Evolutionary conservation across 2,797 vertebrate species (phyloP).

Genomic region (Syndactyla subalaris): DNA sequence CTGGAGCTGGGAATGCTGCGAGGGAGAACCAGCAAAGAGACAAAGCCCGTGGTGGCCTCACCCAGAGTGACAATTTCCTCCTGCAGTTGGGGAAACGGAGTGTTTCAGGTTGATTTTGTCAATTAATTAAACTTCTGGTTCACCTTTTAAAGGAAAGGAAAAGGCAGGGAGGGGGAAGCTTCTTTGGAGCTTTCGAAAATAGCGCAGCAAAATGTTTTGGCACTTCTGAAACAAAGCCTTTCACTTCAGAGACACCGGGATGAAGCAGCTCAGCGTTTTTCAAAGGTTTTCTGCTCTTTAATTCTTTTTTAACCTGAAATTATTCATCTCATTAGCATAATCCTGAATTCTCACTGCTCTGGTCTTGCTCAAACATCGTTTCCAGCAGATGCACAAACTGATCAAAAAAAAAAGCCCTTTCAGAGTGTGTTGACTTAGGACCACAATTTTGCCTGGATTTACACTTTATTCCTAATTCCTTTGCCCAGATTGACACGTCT

Average conservation of each 20-base stretch:
- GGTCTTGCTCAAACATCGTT: constrained; percentile 22
- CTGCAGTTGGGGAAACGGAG: background rate
- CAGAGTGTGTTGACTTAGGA: background rate
- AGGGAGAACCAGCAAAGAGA: background rate
- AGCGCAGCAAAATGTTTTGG: constrained; percentile 50
- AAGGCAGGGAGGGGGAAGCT: background rate
- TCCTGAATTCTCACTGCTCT: constrained; percentile 24
- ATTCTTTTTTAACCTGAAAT: constrained; percentile 55
- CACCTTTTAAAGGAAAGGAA: background rate
- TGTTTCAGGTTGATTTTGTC: background rate
- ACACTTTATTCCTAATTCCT: background rate
- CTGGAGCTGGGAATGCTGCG: background rate
- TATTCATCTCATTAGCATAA: constrained; percentile 58
- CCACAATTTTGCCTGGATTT: background rate
- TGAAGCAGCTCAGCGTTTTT: constrained; percentile 10
- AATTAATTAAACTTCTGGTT: constrained; percentile 31
- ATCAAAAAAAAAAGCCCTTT: background rate
- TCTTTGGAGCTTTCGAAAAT: constrained; percentile 3
- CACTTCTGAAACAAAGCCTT: constrained; percentile 59
- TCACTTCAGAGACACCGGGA: constrained; percentile 32
- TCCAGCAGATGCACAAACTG: constrained; percentile 6
- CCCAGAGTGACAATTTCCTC: background rate
- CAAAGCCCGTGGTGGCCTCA: background rate
- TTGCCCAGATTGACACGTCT: background rate
- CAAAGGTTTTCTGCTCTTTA: constrained; percentile 50